Evolutionary conservation across 2,113 vertebrate species (phyloP).

Genomic region (Thinocorus orbignyianus): DNA sequence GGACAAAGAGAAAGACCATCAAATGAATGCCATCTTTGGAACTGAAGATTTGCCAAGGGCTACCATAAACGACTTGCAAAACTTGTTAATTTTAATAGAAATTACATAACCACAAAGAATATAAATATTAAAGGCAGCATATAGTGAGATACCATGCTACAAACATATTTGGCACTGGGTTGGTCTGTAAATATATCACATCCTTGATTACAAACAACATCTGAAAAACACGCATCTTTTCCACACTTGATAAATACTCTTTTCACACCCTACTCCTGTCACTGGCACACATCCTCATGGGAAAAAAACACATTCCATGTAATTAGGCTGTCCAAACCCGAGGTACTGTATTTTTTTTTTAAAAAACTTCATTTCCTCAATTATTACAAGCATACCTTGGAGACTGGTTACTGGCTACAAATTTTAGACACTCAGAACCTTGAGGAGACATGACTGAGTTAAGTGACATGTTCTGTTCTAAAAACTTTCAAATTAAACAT

Average conservation of each 20-base stretch:
- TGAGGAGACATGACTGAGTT: not conserved
- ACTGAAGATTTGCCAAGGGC: not conserved
- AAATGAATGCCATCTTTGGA: not conserved
- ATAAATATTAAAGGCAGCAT: not conserved
- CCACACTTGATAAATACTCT: constrained; percentile 7
- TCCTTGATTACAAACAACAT: not conserved
- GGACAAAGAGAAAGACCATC: not conserved
- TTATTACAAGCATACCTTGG: not conserved
- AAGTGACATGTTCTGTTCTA: not conserved
- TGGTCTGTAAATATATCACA: not conserved
- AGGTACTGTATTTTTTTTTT: not conserved
- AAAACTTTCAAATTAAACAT: not conserved
- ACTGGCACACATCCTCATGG: not conserved
- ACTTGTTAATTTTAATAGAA: constrained; percentile 11
- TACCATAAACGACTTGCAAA: not conserved
- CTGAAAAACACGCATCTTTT: not conserved
- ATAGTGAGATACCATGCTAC: not conserved
- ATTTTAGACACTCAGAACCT: not conserved
- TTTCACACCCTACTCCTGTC: not conserved
- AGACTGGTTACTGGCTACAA: not conserved
- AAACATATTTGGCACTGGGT: not conserved
- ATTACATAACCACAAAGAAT: constrained; percentile 27
- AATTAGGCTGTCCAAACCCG: not conserved
- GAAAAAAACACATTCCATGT: not conserved
- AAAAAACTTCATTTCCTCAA: not conserved